phyloP scores from a whole-genome alignment of 2,113 vertebrate genomes.

The Peromyscus polionotus region DNA sequence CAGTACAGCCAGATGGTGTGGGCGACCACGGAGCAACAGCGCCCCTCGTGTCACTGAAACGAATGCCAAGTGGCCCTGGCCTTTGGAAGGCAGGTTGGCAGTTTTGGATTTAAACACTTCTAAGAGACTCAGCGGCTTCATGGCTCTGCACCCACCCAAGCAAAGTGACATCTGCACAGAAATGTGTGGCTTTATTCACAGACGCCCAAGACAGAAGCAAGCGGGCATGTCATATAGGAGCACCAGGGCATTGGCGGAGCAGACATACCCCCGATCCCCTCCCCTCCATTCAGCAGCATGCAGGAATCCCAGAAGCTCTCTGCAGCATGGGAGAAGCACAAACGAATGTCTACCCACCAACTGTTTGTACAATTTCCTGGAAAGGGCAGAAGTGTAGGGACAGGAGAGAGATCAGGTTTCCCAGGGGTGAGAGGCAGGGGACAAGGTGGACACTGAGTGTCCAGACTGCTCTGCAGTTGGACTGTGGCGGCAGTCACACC shows the following conservation, averaged over 20 bases:
- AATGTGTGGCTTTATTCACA: background rate
- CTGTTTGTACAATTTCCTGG: accelerated
- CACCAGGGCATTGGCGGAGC: background rate
- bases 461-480: background rate
- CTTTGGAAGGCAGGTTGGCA: too few relatives aligned
- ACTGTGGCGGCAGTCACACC: too few relatives aligned
- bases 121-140: background rate
- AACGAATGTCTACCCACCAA: accelerated
- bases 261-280: background rate
- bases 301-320: background rate
- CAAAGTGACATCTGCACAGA: background rate
- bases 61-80: background rate
- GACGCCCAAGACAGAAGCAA: background rate
- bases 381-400: background rate
- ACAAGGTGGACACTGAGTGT: background rate
- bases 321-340: too few relatives aligned
- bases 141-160: too few relatives aligned
- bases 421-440: background rate
- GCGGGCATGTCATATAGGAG: background rate
- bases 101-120: background rate
- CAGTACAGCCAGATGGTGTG: background rate
- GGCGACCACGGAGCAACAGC: background rate
- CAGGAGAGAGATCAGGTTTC: too few relatives aligned
- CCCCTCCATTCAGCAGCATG: background rate
- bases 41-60: background rate